Base-by-base conservation (phyloP, 2,888 invertebrate species). In the Dryocosmus kuriphilus region DNA sequence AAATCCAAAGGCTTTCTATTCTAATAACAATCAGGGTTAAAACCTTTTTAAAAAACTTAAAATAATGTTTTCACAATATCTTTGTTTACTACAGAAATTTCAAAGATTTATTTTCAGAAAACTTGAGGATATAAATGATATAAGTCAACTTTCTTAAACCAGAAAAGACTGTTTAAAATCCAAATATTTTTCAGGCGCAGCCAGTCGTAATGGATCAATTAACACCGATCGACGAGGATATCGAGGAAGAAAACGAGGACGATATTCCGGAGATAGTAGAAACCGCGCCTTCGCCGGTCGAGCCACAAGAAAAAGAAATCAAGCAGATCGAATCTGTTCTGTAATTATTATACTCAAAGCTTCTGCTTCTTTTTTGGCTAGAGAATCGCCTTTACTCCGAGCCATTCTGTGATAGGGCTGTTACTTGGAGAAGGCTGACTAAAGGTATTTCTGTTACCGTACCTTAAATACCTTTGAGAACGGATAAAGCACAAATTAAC, bases 191-290 rank as follows among this genome's bases (percentile, higher is more conserved):
- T 11, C 94, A 95, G 87, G 94, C 94, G 83, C 92, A 94, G 81
- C 94, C 94, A 61, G 94, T 94, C 75, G 94, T 94, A 74, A 91
- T 93, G 81, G 97, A 97, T 90, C 95, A 95, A 11, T 93, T 97
- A 67, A 95, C 96, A 6, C 97, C 97, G 22, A 97, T 97, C 82
- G 96, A 97, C 90, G 96, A 96, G 90, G 93, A 93, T 83, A 92
- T 92, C 77, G 95, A 95, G 85, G 95, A 96, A 86, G 95, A 95
- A 85, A 94, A 94, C 11, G 92, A 92, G 80, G 96, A 96, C 41
- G 96, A 96, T 89, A 93, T 96, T 79, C 97, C 96, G 74, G 95
- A 95, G 90, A 97, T 97, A 85, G 93, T 95, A 6, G 95, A 96
- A 92, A 97, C 96, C 0, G 95, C 96, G 65, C 95, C 97, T 67